These are phyloP conservation scores for Helobdella robusta DNA, from an alignment of 2,888 invertebrate genomes.

Conservation along the genomic window DNA sequence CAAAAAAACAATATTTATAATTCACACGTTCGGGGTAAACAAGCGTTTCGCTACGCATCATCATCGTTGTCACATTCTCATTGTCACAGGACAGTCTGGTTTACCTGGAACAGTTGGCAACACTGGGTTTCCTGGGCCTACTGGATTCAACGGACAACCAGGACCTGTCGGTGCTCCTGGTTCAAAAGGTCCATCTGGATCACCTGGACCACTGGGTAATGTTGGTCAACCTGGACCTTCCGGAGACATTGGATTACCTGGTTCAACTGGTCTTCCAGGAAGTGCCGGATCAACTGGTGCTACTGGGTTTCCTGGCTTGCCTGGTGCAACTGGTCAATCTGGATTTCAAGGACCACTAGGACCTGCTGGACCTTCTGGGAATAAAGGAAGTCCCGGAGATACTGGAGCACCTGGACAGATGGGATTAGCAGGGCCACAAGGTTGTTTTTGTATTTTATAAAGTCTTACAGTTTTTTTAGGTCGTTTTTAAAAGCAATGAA, in stretches of 20 bases:
- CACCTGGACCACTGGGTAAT: constrained; percentile 22
- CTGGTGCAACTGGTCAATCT: constrained; percentile 15
- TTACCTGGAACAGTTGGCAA: constrained; percentile 30
- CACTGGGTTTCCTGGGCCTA: constrained; percentile 28
- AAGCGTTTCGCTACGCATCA: no score
- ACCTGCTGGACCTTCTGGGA: constrained; percentile 27
- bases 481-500: not conserved
- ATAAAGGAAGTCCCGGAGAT: not conserved
- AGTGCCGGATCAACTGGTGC: constrained; percentile 22
- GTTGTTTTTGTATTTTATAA: constrained; percentile 4
- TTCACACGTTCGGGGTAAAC: no score
- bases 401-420: constrained; percentile 22
- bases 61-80: no score
- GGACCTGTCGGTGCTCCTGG: constrained; percentile 31
- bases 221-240: constrained; percentile 16
- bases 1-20: no score
- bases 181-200: constrained; percentile 26
- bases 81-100: constrained; percentile 29
- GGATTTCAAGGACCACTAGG: constrained; percentile 26
- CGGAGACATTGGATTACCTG: constrained; percentile 26
- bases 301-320: constrained; percentile 23
- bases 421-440: constrained; percentile 17
- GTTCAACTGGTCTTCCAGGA: constrained; percentile 29
- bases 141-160: constrained; percentile 30
- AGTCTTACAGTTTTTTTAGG: not conserved